Percentiles rank a stretch among this genome's conserved stretches.
Evolutionary conservation across 2,888 invertebrate genomes (phyloP).

Genomic region (Hemaris fuciformis): DNA sequence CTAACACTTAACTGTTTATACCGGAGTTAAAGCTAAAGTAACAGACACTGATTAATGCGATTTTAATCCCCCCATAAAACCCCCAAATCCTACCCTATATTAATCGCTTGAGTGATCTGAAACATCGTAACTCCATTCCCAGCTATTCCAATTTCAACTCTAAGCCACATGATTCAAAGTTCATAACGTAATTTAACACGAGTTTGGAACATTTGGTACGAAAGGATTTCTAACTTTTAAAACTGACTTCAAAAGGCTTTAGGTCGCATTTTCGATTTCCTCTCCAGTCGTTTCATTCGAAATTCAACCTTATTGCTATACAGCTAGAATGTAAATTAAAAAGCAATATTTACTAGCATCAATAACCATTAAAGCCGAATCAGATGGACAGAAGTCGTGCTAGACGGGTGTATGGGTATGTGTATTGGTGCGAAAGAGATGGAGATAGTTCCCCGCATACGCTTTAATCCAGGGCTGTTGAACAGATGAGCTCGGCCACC

Average conservation of each 20-base stretch:
- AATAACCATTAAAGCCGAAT: slow-evolving; percentile 74
- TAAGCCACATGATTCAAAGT: slow-evolving; percentile 37
- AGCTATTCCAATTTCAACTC: slow-evolving; percentile 49
- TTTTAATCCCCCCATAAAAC: slow-evolving; percentile 85
- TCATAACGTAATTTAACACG: slow-evolving; percentile 30
- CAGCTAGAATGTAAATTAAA: slow-evolving; percentile 45
- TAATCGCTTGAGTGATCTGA: slow-evolving; percentile 77
- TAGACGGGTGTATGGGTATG: slow-evolving; percentile 39
- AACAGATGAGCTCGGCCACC: slow-evolving; percentile 66
- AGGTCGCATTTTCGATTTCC: slow-evolving; percentile 58
- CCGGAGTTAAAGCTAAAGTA: slow-evolving; percentile 75
- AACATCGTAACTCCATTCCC: slow-evolving; percentile 62
- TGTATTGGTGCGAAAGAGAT: slow-evolving; percentile 37
- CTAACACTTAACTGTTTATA: slow-evolving; percentile 82
- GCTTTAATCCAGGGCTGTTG: slow-evolving; percentile 56
- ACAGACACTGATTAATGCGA: slow-evolving; percentile 87
- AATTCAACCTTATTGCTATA: slow-evolving; percentile 26
- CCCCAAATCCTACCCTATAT: slow-evolving; percentile 81
- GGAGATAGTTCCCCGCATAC: slow-evolving; percentile 32
- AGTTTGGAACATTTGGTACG: slow-evolving; percentile 29
- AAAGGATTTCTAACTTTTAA: slow-evolving; percentile 61
- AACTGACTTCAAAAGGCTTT: slow-evolving; percentile 67
- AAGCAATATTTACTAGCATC: slow-evolving; percentile 50
- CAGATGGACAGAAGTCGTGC: slow-evolving; percentile 69
- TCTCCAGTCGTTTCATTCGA: slow-evolving; percentile 22